A percentile compares a stretch with the other conserved stretches of the same genome.
Conservation (phyloP, 92 coral and sea anemone species). For the Actinostola sp. region DNA sequence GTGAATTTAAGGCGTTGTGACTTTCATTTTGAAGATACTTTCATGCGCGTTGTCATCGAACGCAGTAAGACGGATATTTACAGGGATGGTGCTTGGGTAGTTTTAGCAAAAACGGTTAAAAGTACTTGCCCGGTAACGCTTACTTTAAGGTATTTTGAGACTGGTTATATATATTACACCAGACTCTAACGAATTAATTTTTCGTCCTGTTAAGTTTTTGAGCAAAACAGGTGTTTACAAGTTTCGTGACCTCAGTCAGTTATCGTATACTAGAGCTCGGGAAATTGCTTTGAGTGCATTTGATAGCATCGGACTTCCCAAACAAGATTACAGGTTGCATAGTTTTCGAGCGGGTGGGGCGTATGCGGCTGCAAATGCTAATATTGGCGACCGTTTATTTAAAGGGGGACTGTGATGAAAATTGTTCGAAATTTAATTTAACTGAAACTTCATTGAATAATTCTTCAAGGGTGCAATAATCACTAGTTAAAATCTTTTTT, state of each 20-base stretch:
- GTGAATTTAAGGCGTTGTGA: conserved; percentile 18
- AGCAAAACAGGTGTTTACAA: conserved; percentile 4
- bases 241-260: neutral
- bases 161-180: neutral
- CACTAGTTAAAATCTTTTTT: too few species aligned
- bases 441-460: too few species aligned
- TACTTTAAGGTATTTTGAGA: neutral
- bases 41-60: conserved; percentile 13
- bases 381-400: neutral
- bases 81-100: conserved; percentile 33
- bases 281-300: conserved; percentile 6
- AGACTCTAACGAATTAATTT: neutral
- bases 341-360: conserved; percentile 6
- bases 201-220: neutral
- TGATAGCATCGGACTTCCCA: conserved; percentile 5
- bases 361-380: neutral
- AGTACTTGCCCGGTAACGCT: neutral
- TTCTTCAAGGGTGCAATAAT: too few species aligned
- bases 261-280: conserved; percentile 17
- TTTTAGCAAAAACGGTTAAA: neutral
- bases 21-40: conserved; percentile 18
- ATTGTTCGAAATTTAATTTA: too few species aligned
- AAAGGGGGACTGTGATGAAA: too few species aligned
- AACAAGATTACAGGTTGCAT: neutral
- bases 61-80: conserved; percentile 12